Evolutionary conservation across 2,113 vertebrate species (phyloP), one percentile per base, ranked within the genome.

Genomic region (Mirza zaza): DNA sequence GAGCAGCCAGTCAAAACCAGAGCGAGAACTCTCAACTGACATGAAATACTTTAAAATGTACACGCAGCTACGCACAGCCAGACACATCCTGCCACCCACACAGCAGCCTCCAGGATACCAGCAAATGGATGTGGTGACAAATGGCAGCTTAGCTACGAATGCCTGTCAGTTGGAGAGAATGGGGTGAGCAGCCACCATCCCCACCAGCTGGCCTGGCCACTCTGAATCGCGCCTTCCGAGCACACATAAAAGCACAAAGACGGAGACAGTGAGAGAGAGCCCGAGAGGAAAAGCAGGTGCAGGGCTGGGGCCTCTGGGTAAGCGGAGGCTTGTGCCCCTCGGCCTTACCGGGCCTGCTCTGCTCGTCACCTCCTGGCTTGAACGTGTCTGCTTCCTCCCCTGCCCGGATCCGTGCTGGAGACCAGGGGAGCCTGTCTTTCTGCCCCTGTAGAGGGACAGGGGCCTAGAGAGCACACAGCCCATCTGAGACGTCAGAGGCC

Each of bases 231-330:
- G 98, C 98, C 98, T 97, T 98, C 97, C 96, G 90, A 98, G 98
- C 98, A 98, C 98, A 97, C 95, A 97, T 97, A 97, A 98, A 98
- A 98, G 98, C 98, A 98, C 98, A 98, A 98, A 98, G 98, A 98
- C 97, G 97, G 90, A 98, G 96, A 98, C 48, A 14, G 48, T 70
- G 63, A 73, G 63, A 84, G 68, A n/a, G 94, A 3, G 39, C 85
- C 42, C 1, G 29, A 67, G 76, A 80, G 89, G 57, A 80, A 86
- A 90, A 73, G 91, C 95, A 90, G 93, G 65, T 25, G 59, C 32
- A 14, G 77, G 83, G 73, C 75, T 79, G 85, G 90, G 96, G 29
- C 4, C 20, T 27, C 55, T 10, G 0, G 95, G 63, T 63, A 25
- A 55, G 90, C 29, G 1, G 81, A 83, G 89, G 91, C 92, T 48